phyloP scores from a whole-genome alignment of 2,888 invertebrate genomes.

The Orchesella flavescens region DNA sequence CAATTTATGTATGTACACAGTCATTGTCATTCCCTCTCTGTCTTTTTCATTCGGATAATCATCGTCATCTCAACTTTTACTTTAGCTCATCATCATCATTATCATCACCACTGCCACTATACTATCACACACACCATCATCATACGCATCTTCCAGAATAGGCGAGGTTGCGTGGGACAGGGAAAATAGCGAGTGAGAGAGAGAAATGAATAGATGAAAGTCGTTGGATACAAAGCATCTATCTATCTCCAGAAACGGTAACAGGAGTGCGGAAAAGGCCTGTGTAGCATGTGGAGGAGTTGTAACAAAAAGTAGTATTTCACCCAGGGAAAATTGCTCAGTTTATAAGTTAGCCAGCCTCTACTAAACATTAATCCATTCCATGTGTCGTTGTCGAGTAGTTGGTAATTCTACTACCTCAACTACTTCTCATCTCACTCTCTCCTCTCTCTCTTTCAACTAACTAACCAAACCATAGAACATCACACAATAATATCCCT shows the following conservation, averaged over 20 bases:
- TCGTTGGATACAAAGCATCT: neutral
- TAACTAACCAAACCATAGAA: constrained; percentile 23
- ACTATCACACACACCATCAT: neutral
- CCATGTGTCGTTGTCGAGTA: constrained; percentile 50
- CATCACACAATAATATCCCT: neutral
- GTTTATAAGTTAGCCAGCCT: constrained; percentile 49
- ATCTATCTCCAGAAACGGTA: neutral
- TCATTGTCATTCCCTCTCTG: constrained; percentile 30
- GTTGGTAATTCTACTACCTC: constrained; percentile 28
- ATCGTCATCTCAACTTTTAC: constrained; percentile 48
- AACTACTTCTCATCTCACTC: constrained; percentile 17
- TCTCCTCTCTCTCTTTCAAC: constrained; percentile 14
- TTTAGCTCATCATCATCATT: constrained; percentile 41
- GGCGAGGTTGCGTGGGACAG: constrained; percentile 11
- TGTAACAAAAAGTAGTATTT: constrained; percentile 39
- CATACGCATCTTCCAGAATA: neutral
- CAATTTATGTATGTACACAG: constrained; percentile 27
- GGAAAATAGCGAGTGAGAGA: constrained; percentile 20
- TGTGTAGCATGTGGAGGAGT: constrained; percentile 40
- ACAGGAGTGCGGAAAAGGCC: constrained; percentile 2
- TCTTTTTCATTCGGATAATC: constrained; percentile 49
- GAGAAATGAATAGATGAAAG: constrained; percentile 14
- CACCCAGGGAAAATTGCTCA: constrained; percentile 50
- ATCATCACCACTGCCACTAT: constrained; percentile 17
- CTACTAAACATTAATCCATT: constrained; percentile 48